Conservation (phyloP, 2,888 invertebrate genomes). For the Crepidodera aurea region DNA sequence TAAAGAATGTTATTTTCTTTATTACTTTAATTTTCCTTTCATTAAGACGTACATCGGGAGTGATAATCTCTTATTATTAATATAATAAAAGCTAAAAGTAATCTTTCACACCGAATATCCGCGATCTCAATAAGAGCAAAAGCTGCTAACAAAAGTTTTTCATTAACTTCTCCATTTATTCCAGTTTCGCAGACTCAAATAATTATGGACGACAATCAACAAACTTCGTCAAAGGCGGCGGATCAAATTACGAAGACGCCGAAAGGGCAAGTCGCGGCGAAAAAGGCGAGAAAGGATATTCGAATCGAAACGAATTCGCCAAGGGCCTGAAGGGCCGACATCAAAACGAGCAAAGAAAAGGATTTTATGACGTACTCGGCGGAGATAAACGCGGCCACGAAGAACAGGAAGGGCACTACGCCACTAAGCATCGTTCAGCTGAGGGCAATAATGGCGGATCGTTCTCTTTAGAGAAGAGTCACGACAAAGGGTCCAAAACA, state of each 20-base stretch:
- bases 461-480: conserved; percentile 66
- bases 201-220: conserved; percentile 23
- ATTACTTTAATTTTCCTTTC: too few species aligned
- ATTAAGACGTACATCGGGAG: too few species aligned
- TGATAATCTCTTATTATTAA: too few species aligned
- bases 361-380: conserved; percentile 64
- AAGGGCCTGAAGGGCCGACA: conserved; percentile 68
- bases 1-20: too few species aligned
- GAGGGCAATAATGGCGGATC: conserved; percentile 67
- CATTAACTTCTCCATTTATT: background rate
- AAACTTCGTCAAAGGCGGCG: conserved; percentile 55
- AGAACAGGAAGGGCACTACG: conserved; percentile 66
- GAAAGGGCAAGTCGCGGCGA: conserved; percentile 66
- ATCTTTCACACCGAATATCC: conserved; percentile 5
- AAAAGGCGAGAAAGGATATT: conserved; percentile 67
- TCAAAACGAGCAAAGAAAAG: conserved; percentile 65
- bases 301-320: conserved; percentile 64
- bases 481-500: conserved; percentile 74
- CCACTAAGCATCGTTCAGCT: conserved; percentile 65
- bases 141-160: conserved; percentile 11
- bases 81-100: background rate
- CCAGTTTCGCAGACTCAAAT: conserved; percentile 11
- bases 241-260: conserved; percentile 63
- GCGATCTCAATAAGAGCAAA: conserved; percentile 8
- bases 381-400: conserved; percentile 67